Evolutionary conservation across 1,140 invertebrate genomes (phyloP).

Genomic region (Lepidurus arcticus): DNA sequence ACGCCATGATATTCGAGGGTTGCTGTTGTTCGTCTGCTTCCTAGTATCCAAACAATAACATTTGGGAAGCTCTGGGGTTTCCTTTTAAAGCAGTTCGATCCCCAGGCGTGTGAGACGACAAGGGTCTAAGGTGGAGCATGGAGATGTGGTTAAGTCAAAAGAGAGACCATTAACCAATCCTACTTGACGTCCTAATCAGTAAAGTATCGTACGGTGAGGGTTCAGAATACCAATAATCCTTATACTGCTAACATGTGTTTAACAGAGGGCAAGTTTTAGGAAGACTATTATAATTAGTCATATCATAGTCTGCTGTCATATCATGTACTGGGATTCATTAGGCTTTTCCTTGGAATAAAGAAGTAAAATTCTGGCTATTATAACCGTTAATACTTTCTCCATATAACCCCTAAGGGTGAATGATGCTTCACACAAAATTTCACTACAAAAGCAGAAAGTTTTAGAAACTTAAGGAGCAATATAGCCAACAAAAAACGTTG

Average conservation of each 20-base stretch:
- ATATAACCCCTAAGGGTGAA: no score
- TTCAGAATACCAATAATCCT: neutral
- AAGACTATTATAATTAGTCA: neutral
- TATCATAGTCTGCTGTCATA: neutral
- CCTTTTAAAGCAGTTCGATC: neutral
- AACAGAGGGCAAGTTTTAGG: neutral
- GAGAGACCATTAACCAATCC: neutral
- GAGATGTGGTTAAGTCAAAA: neutral
- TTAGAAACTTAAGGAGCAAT: no score
- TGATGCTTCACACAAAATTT: no score
- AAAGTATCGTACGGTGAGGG: neutral
- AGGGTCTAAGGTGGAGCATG: conserved; percentile 8
- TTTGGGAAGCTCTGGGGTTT: neutral
- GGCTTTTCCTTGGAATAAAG: no score
- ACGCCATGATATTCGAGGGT: neutral
- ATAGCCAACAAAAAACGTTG: no score
- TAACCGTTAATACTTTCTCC: no score
- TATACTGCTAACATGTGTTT: neutral
- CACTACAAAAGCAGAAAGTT: no score
- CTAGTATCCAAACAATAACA: neutral
- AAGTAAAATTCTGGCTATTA: no score
- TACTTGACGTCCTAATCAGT: neutral
- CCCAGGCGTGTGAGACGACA: neutral
- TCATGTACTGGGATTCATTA: no score
- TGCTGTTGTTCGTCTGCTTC: neutral